Conservation (phyloP, 2,888 invertebrate species). For the Drosophila recens region DNA sequence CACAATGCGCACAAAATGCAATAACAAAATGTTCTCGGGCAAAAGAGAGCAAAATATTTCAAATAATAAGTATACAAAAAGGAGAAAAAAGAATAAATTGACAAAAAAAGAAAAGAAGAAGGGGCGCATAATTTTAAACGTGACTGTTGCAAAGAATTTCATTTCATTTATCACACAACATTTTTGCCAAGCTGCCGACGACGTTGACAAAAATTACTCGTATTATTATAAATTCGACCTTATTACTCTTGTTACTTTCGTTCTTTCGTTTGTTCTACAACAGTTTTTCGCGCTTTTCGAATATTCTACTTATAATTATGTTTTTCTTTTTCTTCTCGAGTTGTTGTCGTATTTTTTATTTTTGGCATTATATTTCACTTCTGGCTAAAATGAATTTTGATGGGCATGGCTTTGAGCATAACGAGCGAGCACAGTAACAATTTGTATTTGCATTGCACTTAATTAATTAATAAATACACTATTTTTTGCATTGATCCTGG, state of each 20-base stretch:
- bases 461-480: conserved; percentile 7
- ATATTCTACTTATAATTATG: conserved; percentile 2
- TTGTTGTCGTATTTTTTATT: conserved; percentile 19
- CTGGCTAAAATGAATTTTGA: conserved; percentile 23
- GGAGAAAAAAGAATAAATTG: conserved; percentile 4
- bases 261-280: conserved; percentile 75
- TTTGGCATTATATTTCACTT: conserved; percentile 48
- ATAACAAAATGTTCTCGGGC: conserved; percentile 11
- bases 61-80: conserved; percentile 27
- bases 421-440: conserved; percentile 11
- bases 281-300: conserved; percentile 40
- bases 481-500: conserved; percentile 3
- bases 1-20: conserved; percentile 35
- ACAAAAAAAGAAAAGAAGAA: conserved; percentile 36
- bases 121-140: conserved; percentile 75
- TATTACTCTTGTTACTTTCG: conserved; percentile 80
- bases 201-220: conserved; percentile 71
- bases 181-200: conserved; percentile 56
- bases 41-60: conserved; percentile 38
- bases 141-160: conserved; percentile 79
- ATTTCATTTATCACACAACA: conserved; percentile 72
- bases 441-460: background rate
- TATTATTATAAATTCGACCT: conserved; percentile 79
- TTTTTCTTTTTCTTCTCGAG: background rate
- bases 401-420: conserved; percentile 7